Evolutionary conservation across 2,113 vertebrate genomes (phyloP).

Genomic region (Coreoperca whiteheadi): DNA sequence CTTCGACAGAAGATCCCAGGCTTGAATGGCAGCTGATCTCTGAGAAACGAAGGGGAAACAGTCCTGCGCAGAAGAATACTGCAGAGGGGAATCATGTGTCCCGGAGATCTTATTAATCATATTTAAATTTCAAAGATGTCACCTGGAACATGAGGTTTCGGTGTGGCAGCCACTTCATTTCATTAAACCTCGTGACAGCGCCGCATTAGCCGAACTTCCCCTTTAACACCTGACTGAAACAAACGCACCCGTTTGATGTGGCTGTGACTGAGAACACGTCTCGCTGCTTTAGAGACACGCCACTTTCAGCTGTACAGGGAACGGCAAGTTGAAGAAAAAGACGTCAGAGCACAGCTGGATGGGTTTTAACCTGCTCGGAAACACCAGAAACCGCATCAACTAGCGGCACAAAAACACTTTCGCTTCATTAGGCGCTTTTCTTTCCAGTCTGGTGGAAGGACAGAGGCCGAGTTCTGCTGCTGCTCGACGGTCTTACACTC

Average conservation of each 20-base stretch:
- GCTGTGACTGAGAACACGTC: not conserved
- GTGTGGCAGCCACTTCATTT: not conserved
- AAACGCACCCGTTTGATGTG: no score
- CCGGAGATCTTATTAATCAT: not conserved
- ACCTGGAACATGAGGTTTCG: not conserved
- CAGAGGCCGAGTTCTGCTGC: not conserved
- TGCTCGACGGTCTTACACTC: not conserved
- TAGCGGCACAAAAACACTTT: no score
- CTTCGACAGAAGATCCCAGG: no score
- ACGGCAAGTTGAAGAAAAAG: not conserved
- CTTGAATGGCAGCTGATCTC: no score
- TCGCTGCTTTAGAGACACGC: not conserved
- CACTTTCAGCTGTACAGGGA: constrained; percentile 13
- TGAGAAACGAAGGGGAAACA: not conserved
- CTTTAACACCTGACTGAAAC: constrained; percentile 48
- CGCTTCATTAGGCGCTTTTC: not conserved
- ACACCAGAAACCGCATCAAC: not conserved
- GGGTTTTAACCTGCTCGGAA: not conserved
- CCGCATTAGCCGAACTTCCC: constrained; percentile 31
- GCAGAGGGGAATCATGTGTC: not conserved
- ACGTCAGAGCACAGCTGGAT: not conserved
- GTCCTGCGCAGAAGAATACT: not conserved
- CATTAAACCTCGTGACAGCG: constrained; percentile 6
- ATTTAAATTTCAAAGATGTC: not conserved
- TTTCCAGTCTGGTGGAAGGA: not conserved